Percentiles rank a stretch among this genome's conserved stretches.
phyloP scores from a whole-genome alignment of 2,113 vertebrate species.

The Sporophila hypoxantha region DNA sequence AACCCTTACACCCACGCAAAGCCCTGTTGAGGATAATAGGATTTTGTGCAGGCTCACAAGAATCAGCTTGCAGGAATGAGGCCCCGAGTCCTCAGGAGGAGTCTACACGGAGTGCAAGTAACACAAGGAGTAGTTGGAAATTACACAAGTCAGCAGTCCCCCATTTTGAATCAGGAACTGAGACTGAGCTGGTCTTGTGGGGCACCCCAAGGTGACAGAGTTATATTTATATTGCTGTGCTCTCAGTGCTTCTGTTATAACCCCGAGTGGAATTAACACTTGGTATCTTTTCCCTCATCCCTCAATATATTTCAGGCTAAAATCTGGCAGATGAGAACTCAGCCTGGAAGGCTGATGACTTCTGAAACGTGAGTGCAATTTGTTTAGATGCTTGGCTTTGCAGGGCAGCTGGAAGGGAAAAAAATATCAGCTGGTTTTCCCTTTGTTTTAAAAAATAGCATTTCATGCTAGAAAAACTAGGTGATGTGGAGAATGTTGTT shows the following conservation, averaged over 20 bases:
- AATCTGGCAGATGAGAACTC: not conserved
- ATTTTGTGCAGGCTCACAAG: not conserved
- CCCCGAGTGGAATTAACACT: not conserved
- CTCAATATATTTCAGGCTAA: not conserved
- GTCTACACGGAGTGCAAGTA: not conserved
- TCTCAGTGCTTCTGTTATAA: not conserved
- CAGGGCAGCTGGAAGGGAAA: not conserved
- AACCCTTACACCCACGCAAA: not conserved
- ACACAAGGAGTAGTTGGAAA: not conserved
- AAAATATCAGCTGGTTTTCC: not conserved
- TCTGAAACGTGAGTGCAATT: not conserved
- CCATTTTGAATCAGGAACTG: not conserved
- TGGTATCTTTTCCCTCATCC: not conserved
- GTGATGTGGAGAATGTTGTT: not conserved
- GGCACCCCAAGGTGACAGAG: not conserved
- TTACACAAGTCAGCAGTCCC: not conserved
- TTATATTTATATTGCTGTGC: not conserved
- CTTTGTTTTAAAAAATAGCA: not conserved
- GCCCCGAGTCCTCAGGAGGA: rapidly evolving
- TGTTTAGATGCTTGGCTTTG: not conserved
- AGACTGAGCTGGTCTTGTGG: not conserved
- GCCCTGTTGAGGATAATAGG: not conserved
- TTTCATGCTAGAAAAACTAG: not conserved
- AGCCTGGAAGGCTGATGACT: not conserved
- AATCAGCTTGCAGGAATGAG: not conserved